Evolutionary conservation across 1,140 invertebrate species (phyloP).

Genomic region (Prorops nasuta): DNA sequence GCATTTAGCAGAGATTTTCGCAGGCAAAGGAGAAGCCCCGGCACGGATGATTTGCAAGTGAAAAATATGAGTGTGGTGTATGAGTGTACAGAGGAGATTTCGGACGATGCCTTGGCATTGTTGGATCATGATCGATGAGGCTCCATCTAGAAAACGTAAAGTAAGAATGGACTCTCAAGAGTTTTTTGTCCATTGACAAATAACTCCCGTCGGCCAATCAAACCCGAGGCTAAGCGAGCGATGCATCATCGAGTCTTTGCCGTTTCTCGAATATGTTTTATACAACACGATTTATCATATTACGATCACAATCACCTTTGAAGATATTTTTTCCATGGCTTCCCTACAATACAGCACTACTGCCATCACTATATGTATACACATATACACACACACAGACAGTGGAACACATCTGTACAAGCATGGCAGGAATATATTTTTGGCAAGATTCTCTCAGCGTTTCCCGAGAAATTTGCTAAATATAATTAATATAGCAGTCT

Average conservation of each 20-base stretch:
- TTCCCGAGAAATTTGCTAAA: neutral
- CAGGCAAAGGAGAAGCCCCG: neutral
- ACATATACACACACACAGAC: no score
- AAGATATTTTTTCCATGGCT: neutral
- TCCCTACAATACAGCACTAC: neutral
- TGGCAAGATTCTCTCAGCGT: neutral
- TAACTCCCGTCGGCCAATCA: conserved; percentile 15
- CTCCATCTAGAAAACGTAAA: conserved; percentile 10
- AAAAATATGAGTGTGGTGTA: neutral
- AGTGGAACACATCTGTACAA: no score
- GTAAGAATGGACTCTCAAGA: conserved; percentile 19
- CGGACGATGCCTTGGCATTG: conserved; percentile 1
- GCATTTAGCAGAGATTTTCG: neutral
- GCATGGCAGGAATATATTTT: neutral
- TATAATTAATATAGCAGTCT: neutral
- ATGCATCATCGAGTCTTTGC: conserved; percentile 16
- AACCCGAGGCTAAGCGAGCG: conserved; percentile 9
- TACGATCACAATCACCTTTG: neutral
- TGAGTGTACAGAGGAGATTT: neutral
- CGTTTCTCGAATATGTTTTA: conserved; percentile 1
- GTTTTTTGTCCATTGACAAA: conserved; percentile 10
- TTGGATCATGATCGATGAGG: conserved; percentile 14
- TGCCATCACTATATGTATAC: neutral
- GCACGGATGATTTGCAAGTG: neutral
- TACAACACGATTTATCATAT: conserved; percentile 14